Evolutionary conservation across 2,797 vertebrate species (phyloP).

Genomic region (Florisuga fusca): DNA sequence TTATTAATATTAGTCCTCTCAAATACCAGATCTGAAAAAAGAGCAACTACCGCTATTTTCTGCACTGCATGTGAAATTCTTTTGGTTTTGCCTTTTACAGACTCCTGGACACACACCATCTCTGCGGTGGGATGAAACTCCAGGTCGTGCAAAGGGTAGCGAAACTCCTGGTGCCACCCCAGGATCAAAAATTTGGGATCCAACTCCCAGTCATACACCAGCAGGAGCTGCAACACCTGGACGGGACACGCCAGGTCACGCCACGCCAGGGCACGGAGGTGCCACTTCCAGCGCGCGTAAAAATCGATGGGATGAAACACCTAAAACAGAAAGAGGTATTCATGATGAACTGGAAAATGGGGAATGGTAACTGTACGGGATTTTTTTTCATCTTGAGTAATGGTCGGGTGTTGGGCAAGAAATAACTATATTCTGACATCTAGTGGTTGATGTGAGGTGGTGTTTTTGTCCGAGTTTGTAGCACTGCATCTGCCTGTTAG

Average conservation of each 20-base stretch:
- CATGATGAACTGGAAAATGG: not conserved
- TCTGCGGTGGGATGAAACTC: constrained; percentile 97
- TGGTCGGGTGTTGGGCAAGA: not conserved
- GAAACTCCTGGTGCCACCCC: constrained; percentile 98
- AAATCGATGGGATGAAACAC: constrained; percentile 98
- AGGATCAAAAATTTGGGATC: constrained; percentile 97
- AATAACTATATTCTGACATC: not conserved
- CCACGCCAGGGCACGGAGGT: constrained; percentile 94
- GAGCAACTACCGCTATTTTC: not conserved
- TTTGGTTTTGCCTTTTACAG: constrained; percentile 35
- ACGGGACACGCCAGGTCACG: constrained; percentile 95
- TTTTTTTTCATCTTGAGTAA: not conserved
- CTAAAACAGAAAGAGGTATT: constrained; percentile 94
- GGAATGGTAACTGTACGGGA: not conserved
- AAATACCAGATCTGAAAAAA: not conserved
- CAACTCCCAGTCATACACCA: constrained; percentile 97
- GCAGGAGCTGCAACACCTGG: constrained; percentile 95
- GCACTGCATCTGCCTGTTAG: not conserved
- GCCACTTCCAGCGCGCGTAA: constrained; percentile 95
- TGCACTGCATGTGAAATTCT: not conserved
- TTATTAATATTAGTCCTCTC: not conserved
- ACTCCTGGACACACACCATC: constrained; percentile 97
- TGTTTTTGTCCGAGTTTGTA: not conserved
- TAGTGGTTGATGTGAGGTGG: not conserved
- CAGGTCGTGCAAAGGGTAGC: constrained; percentile 94